Evolutionary conservation across 2,797 vertebrate genomes (phyloP).

Genomic region (Xerus rutilus): DNA sequence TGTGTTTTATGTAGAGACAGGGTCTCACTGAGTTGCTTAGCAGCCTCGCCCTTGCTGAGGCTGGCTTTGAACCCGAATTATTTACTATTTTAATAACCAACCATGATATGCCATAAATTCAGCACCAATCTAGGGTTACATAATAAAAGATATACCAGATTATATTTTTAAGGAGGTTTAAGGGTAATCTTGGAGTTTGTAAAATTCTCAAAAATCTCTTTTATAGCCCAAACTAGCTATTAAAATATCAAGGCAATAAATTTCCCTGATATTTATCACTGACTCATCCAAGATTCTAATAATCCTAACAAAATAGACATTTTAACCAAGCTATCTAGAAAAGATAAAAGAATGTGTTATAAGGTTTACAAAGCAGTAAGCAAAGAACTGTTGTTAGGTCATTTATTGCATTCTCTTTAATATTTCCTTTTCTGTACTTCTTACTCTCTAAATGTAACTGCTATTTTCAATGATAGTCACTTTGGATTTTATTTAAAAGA

Average conservation of each 20-base stretch:
- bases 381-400: background rate
- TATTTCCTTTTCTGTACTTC: background rate
- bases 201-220: slow-evolving; percentile 52
- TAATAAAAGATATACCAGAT: background rate
- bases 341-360: background rate
- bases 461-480: slow-evolving; percentile 2
- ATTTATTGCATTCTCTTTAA: background rate
- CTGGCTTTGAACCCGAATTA: too few species aligned
- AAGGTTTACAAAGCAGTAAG: background rate
- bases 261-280: background rate
- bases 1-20: too few species aligned
- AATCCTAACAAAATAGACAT: background rate
- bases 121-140: slow-evolving; percentile 49
- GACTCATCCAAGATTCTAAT: slow-evolving; percentile 41
- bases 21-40: too few species aligned
- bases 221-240: slow-evolving; percentile 37
- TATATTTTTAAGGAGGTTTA: slow-evolving; percentile 49
- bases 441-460: background rate
- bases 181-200: background rate
- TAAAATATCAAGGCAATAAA: slow-evolving; percentile 31
- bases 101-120: slow-evolving; percentile 1
- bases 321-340: slow-evolving; percentile 20
- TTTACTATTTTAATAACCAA: slow-evolving; percentile 23
- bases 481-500: slow-evolving; percentile 20
- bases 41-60: too few species aligned